Evolutionary conservation across 2,797 vertebrate species (phyloP).

Genomic region (Eospalax fontanierii): DNA sequence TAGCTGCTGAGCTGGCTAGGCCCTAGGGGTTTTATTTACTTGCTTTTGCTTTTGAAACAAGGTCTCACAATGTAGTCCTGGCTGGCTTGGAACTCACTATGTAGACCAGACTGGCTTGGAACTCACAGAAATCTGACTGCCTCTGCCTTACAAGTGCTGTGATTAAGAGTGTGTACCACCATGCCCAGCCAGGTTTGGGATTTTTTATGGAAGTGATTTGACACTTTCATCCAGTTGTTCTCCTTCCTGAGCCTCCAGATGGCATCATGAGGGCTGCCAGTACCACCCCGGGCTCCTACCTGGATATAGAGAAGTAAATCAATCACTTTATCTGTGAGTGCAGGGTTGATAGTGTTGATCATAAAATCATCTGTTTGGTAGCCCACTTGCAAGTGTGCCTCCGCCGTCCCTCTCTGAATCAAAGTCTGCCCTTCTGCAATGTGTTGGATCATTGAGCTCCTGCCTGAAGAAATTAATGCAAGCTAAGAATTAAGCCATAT

Average conservation of each 20-base stretch:
- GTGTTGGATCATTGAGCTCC: not conserved
- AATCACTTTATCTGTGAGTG: not conserved
- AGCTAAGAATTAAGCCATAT: not conserved
- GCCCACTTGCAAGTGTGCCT: not conserved
- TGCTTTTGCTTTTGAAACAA: not conserved
- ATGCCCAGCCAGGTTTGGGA: not conserved
- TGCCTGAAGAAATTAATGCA: conserved; percentile 1
- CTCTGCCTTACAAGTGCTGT: not conserved
- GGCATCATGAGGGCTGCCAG: not conserved
- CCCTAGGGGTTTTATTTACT: not conserved
- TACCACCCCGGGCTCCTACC: not conserved
- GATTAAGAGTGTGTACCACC: not conserved
- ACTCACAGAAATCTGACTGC: not conserved
- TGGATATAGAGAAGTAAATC: not conserved
- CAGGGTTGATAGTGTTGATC: not conserved
- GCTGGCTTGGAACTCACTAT: not conserved
- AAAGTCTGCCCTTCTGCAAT: not conserved
- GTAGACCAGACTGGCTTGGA: not conserved
- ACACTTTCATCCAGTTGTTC: not conserved
- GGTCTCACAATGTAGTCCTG: not conserved
- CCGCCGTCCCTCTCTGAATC: conserved; percentile 55
- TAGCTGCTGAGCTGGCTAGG: not conserved
- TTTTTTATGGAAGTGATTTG: conserved; percentile 39
- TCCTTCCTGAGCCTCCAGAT: not conserved
- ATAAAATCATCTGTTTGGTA: not conserved